Conservation (phyloP, 2,888 invertebrate genomes). For the Pseudoips prasinana region DNA sequence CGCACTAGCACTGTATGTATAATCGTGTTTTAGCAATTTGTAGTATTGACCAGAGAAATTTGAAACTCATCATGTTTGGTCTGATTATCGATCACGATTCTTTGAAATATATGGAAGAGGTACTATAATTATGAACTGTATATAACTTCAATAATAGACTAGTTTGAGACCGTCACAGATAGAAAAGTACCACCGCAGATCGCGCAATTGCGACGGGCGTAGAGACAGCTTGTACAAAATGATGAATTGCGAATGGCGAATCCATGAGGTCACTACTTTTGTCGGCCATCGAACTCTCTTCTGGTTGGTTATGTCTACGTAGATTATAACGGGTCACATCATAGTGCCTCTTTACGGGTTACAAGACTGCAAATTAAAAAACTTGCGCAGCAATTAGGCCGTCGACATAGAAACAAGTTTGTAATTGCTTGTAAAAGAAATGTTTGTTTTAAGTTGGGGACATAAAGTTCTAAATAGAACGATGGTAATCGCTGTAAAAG, state of each 20-base stretch:
- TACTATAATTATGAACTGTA: no score
- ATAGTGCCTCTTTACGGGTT: slow-evolving; percentile 49
- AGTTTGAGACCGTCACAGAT: no score
- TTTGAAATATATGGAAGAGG: no score
- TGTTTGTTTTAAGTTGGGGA: slow-evolving; percentile 15
- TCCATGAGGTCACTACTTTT: slow-evolving; percentile 73
- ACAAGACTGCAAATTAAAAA: slow-evolving; percentile 45
- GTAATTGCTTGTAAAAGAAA: slow-evolving; percentile 28
- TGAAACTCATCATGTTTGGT: no score
- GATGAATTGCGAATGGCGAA: slow-evolving; percentile 73
- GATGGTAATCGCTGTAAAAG: slow-evolving; percentile 10
- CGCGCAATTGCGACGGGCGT: no score
- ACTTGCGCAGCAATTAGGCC: slow-evolving; percentile 42
- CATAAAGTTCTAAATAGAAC: slow-evolving; percentile 29
- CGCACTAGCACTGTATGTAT: no score
- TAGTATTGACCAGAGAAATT: no score
- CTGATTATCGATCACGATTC: no score
- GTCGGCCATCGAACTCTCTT: slow-evolving; percentile 70
- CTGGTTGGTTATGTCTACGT: slow-evolving; percentile 60
- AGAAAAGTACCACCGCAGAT: no score
- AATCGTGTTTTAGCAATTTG: no score
- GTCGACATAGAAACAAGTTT: slow-evolving; percentile 23
- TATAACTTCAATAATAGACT: no score
- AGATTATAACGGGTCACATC: slow-evolving; percentile 64
- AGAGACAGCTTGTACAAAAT: slow-evolving; percentile 60